A percentile compares a stretch with the other conserved stretches of the same genome.
phyloP scores from a whole-genome alignment of 1,140 invertebrate species.

The Caerostris extrusa region DNA sequence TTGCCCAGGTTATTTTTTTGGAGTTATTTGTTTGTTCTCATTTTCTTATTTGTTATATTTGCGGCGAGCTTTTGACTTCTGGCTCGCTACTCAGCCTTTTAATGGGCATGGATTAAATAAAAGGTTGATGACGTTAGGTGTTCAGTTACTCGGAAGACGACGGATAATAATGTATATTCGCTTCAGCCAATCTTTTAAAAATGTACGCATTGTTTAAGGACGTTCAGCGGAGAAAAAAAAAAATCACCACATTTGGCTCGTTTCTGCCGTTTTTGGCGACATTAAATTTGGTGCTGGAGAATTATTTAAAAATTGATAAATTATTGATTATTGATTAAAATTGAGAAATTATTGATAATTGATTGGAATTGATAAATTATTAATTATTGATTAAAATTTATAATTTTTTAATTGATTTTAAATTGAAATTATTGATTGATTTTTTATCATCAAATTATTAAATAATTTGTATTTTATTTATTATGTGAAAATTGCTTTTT shows the following conservation, averaged over 20 bases:
- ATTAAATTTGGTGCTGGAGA: neutral
- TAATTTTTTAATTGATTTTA: too few relatives aligned
- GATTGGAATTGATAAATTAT: too few relatives aligned
- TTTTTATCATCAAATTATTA: too few relatives aligned
- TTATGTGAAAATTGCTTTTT: too few relatives aligned
- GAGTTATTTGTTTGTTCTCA: slow-evolving; percentile 51
- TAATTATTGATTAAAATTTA: too few relatives aligned
- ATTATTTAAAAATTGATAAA: too few relatives aligned
- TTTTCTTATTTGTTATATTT: slow-evolving; percentile 70
- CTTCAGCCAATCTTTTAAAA: slow-evolving; percentile 64
- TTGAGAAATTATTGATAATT: too few relatives aligned
- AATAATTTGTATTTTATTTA: too few relatives aligned
- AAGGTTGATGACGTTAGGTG: slow-evolving; percentile 76
- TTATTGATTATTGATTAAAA: too few relatives aligned
- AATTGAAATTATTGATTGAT: too few relatives aligned
- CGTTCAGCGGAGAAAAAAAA: neutral
- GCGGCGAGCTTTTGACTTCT: slow-evolving; percentile 70
- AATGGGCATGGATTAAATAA: slow-evolving; percentile 74
- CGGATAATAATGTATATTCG: slow-evolving; percentile 69
- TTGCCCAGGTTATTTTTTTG: slow-evolving; percentile 47
- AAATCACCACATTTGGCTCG: neutral
- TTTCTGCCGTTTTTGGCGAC: neutral
- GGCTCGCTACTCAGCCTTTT: slow-evolving; percentile 47
- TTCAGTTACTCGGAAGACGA: slow-evolving; percentile 60
- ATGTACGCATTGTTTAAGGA: slow-evolving; percentile 66